Base-by-base conservation (phyloP, 1,140 invertebrate genomes). In the Diabrotica virgifera region DNA sequence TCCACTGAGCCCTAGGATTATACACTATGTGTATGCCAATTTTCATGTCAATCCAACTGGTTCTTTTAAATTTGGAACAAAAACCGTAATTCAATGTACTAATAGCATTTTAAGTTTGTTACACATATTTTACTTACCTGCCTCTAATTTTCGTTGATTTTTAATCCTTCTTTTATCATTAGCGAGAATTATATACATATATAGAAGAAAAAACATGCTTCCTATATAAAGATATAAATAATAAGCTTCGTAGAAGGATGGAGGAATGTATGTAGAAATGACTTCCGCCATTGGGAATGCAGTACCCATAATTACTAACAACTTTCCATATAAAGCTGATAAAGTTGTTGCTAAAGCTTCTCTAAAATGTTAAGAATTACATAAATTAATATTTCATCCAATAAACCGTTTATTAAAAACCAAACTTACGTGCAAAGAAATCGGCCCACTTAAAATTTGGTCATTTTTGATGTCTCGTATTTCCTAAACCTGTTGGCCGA, bases 251-350 rank as follows among this genome's bases (percentile, higher is more conserved):
- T 94, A 95, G 79, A 93, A 94, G 2, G 92, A 93, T 55, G 92
- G 90, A 74, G 92, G 92, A 75, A 95, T 92, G 78, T 93, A 92
- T n/a, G 91, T 92, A 14, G 92, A 94, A 73, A 94, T 94, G 60
- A 94, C 91, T 84, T 94, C 92, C 53, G 92, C 90, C 86, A 96
- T 92, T 54, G 95, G 95, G 82, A 97, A 95, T 6, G 93, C 94
- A 71, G 94, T 88, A 24, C 95, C 95, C 90, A 96, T 94, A 10
- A 97, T 93, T 35, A 97, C 93, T 57, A 97, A 80, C 5, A 96
- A 82, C 79, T 97, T 96, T n/a, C 92, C 93, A 77, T 97, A 97
- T 5, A 97, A 84, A 0, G 94, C 95, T 70, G 93, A 96, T 59
- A 97, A 82, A 12, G 94, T 90, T 13, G 91, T 91, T 63, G 94